Conservation (phyloP, 2,888 invertebrate genomes). For the Himalopsyche anomala region DNA sequence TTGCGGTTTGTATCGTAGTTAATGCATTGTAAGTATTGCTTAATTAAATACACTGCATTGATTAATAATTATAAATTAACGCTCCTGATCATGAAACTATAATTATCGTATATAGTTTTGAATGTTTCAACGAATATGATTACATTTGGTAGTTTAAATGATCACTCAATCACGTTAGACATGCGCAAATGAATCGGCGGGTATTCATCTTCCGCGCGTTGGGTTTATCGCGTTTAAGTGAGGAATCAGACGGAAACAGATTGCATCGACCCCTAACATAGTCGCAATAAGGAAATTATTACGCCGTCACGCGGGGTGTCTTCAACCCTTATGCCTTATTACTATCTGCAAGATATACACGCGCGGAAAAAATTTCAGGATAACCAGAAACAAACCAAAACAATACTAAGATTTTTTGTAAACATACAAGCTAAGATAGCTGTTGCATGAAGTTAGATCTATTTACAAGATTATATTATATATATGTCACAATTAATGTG, state of each 20-base stretch:
- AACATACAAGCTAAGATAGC: too few species aligned
- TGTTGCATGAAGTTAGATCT: too few species aligned
- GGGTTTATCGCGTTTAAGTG: constrained; percentile 3
- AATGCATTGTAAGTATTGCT: too few species aligned
- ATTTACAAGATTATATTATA: too few species aligned
- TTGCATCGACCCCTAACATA: constrained; percentile 48
- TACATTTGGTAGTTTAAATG: neutral
- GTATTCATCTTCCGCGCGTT: constrained; percentile 32
- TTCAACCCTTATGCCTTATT: constrained; percentile 35
- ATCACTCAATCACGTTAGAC: constrained; percentile 1
- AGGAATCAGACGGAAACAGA: constrained; percentile 33
- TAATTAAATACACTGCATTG: too few species aligned
- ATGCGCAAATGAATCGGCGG: constrained; percentile 28
- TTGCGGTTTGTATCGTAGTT: too few species aligned
- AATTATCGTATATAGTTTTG: neutral
- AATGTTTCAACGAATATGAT: neutral
- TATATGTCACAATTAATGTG: too few species aligned
- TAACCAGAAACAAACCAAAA: neutral
- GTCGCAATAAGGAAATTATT: constrained; percentile 57
- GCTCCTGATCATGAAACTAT: neutral
- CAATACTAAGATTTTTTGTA: neutral
- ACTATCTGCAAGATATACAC: constrained; percentile 2
- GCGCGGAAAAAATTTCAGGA: neutral
- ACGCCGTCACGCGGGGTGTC: constrained; percentile 56
- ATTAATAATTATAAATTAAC: too few species aligned